These are phyloP conservation scores for Scolopax bukidnonensis DNA, from an alignment of 2,797 vertebrate species.

Conservation along the genomic window DNA sequence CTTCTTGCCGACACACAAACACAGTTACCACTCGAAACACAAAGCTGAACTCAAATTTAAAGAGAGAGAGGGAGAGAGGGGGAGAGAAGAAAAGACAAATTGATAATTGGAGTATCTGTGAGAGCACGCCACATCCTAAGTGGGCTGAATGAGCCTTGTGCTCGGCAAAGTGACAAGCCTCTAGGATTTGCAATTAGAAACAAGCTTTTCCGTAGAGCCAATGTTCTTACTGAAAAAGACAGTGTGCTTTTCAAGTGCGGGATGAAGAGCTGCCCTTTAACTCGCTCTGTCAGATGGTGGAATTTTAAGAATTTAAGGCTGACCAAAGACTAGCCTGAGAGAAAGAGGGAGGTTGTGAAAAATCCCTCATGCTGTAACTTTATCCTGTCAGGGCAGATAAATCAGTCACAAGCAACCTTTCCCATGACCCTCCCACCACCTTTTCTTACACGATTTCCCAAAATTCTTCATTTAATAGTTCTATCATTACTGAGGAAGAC, in stretches of 20 bases:
- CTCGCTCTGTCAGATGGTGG: conserved; percentile 53
- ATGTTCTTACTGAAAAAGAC: not conserved
- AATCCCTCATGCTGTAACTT: conserved; percentile 79
- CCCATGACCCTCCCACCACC: conserved; percentile 77
- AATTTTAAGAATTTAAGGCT: conserved; percentile 75
- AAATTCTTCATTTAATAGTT: not conserved
- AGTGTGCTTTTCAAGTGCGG: not conserved
- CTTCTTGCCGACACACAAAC: not conserved
- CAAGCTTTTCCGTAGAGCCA: not conserved
- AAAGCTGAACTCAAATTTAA: not conserved
- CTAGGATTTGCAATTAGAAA: not conserved
- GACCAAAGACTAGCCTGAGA: conserved; percentile 60
- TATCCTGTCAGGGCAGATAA: conserved; percentile 76
- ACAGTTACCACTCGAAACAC: not conserved
- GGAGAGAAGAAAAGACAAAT: not conserved
- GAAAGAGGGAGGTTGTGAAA: conserved; percentile 61
- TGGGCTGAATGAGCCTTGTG: not conserved
- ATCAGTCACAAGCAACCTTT: conserved; percentile 74
- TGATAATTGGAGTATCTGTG: not conserved
- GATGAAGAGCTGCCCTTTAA: conserved; percentile 47
- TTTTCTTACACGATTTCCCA: not conserved
- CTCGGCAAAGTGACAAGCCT: not conserved
- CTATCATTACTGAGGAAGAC: not conserved
- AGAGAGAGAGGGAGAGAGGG: not conserved
- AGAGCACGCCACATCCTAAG: not conserved